These are phyloP conservation scores for Formica selysi DNA, from an alignment of 1,140 invertebrate species.

Conservation along the genomic window DNA sequence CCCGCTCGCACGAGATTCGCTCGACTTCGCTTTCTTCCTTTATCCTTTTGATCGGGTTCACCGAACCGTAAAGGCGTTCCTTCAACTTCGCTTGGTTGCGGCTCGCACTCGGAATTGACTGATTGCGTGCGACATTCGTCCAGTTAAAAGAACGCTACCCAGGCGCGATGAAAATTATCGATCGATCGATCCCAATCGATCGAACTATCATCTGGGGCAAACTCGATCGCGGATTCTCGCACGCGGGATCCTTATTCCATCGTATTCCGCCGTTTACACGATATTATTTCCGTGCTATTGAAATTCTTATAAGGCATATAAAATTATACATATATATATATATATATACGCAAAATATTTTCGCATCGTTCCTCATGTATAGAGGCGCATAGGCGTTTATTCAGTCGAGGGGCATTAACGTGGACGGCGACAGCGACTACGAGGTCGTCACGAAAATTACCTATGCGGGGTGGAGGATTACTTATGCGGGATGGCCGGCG, in stretches of 20 bases:
- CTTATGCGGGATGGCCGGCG: constrained; percentile 70
- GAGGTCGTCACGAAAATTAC: constrained; percentile 74
- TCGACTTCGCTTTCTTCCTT: constrained; percentile 69
- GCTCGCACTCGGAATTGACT: constrained; percentile 42
- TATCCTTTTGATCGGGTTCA: constrained; percentile 69
- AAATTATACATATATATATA: neutral
- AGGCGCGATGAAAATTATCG: constrained; percentile 41
- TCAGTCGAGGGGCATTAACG: constrained; percentile 72
- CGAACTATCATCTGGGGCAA: neutral
- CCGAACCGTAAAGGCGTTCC: constrained; percentile 30
- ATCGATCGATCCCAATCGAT: neutral
- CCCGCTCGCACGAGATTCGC: constrained; percentile 10
- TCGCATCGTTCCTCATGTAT: constrained; percentile 23
- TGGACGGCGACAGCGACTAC: constrained; percentile 71
- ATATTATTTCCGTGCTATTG: constrained; percentile 46
- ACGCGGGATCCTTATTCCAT: neutral
- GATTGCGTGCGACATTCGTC: constrained; percentile 58
- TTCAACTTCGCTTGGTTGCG: constrained; percentile 62
- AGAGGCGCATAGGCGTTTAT: constrained; percentile 71
- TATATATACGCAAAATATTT: constrained; percentile 40
- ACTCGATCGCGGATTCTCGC: neutral
- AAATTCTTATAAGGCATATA: constrained; percentile 24
- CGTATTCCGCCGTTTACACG: neutral
- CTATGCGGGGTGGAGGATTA: constrained; percentile 74
- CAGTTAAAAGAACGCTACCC: constrained; percentile 2